Base-by-base conservation (phyloP, 2,113 vertebrate species). In the Camelus dromedarius region DNA sequence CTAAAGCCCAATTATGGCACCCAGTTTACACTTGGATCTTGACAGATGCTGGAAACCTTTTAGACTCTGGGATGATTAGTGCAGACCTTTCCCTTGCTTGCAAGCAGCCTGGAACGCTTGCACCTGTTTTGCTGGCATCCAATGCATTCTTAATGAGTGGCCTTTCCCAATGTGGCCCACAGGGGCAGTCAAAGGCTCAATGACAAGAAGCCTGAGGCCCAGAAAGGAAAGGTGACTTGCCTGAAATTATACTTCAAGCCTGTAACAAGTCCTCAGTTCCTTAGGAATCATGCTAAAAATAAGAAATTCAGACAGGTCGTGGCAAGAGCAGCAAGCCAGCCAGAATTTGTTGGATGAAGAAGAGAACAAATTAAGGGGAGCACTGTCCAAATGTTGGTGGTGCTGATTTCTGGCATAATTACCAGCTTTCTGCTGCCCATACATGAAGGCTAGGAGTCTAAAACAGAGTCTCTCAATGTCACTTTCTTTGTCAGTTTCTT, bases 11-110 rank as follows among this genome's bases (percentile, higher is more conserved):
- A 96, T 97, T 96, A 98, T 22, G 76, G 93, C 6, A 14, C 82
- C 96, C 79, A 3, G 86, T 81, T 91, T 92, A 91, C 73, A 91
- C 85, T 91, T 60, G 96, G 91, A 89, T 95, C 76, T 96, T 96
- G 97, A 97, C 95, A 97, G 94, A 89, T 84, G 89, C 93, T 95
- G 54, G 91, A 85, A 96, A 86, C 54, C 80, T 92, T 93, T 97
- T 67, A 81, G 87, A 73, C 76, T 84, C 46, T 19, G 81, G 89
- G 72, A 89, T 96, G 89, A 95, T 96, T 82, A 96, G 89, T 38
- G 79, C 69, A 70, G 91, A 73, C 93, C 94, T 93, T 96, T 72
- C 66, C n/a, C 69, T 93, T 67, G 58, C 89, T 96, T 92, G 85
- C 77, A 89, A 93, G 89, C 85, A 87, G 89, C 77, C 60, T 26